A percentile compares a stretch with the other conserved stretches of the same genome.
phyloP scores from a whole-genome alignment of 2,888 invertebrate species.

The Sialis lutaria region DNA sequence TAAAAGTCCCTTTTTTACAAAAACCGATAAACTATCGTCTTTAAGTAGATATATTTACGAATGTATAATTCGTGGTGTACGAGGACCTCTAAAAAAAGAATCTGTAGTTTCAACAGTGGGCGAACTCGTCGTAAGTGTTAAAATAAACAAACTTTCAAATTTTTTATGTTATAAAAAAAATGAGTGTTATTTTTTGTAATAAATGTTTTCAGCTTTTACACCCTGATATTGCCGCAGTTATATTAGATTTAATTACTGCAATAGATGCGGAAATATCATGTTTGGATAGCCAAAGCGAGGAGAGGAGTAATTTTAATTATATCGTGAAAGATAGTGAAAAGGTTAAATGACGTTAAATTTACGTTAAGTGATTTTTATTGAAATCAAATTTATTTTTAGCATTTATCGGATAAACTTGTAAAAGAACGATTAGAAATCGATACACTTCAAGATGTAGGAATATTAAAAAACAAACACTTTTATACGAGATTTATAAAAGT shows the following conservation, averaged over 20 bases:
- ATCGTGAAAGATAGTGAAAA: constrained; percentile 66
- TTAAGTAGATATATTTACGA: constrained; percentile 63
- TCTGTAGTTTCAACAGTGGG: constrained; percentile 49
- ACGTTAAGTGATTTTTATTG: not conserved
- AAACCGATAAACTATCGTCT: constrained; percentile 41
- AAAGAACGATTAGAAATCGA: constrained; percentile 90
- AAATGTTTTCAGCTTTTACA: constrained; percentile 44
- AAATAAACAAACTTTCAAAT: constrained; percentile 2
- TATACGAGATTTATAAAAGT: constrained; percentile 93
- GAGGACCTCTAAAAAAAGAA: constrained; percentile 63
- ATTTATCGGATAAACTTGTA: constrained; percentile 67
- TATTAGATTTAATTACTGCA: constrained; percentile 70
- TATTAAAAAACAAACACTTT: constrained; percentile 75
- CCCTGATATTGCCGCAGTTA: constrained; percentile 62
- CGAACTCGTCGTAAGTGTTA: constrained; percentile 53
- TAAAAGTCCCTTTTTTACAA: constrained; percentile 42
- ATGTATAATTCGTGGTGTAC: constrained; percentile 59
- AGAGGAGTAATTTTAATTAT: constrained; percentile 57
- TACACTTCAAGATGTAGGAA: constrained; percentile 79
- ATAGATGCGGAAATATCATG: constrained; percentile 63
- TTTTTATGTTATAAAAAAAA: not conserved
- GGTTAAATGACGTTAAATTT: constrained; percentile 23
- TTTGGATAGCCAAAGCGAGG: constrained; percentile 46
- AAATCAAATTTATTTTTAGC: constrained; percentile 21
- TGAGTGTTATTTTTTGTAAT: not conserved